phyloP scores from a whole-genome alignment of 2,888 invertebrate species.

The Pheosia gnoma region DNA sequence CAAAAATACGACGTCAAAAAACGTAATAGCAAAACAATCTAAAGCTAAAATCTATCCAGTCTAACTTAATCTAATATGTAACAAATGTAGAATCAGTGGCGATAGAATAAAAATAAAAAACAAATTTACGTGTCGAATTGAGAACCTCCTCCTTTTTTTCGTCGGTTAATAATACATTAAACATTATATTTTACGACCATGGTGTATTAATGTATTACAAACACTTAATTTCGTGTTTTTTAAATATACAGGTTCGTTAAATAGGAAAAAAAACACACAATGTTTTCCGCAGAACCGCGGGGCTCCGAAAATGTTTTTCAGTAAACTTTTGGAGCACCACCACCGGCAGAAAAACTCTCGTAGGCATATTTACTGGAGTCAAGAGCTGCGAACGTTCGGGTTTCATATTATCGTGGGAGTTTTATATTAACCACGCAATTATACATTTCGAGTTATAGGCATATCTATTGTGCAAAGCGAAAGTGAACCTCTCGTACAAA shows the following conservation, averaged over 20 bases:
- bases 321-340: conserved; percentile 58
- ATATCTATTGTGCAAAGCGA: conserved; percentile 30
- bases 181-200: no score
- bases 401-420: conserved; percentile 56
- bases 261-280: conserved; percentile 58
- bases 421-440: conserved; percentile 47
- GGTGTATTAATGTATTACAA: no score
- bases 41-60: no score
- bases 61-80: no score
- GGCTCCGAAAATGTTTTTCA: conserved; percentile 67
- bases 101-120: no score
- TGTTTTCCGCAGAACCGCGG: conserved; percentile 62
- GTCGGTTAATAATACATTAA: no score
- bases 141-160: no score
- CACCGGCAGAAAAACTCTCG: conserved; percentile 53
- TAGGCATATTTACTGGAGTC: conserved; percentile 56
- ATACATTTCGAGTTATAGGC: conserved; percentile 22
- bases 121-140: no score
- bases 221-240: conserved; percentile 31
- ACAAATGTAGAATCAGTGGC: no score
- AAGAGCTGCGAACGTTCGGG: conserved; percentile 43
- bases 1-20: no score
- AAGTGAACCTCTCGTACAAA: conserved; percentile 28
- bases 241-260: conserved; percentile 56
- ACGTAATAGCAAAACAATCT: no score